Base-by-base conservation (phyloP, 2,888 invertebrate species). In the Apomyelois bistriatella region DNA sequence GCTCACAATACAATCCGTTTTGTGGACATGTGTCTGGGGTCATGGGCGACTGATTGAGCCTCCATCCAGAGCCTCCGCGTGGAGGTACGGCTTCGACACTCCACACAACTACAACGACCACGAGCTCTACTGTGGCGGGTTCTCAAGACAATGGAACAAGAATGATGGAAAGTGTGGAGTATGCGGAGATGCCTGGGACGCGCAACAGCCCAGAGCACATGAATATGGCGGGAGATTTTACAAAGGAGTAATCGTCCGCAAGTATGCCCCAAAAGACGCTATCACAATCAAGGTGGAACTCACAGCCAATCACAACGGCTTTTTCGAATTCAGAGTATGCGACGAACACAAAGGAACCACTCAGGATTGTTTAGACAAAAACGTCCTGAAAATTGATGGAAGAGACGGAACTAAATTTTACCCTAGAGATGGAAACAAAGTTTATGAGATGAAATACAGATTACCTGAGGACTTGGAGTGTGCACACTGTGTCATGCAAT, bases 21-120 rank as follows among this genome's bases (percentile, higher is more conserved):
- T 71, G 48, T 78, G 76, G 66, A 73, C 71, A 32, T 69, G 72
- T 6, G 92, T 90, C 46, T 79, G 79, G 58, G 92, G 92, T 10
- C 95, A 95, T 79, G 95, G 95, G 35, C 91, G 95, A 66, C 91
- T 95, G 55, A 94, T 96, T 54, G 97, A 97, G 74, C 97, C 97
- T 0, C 97, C 97, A 1, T 96, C 96, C 49, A 91, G 97, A 56
- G 95, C 96, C 5, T 95, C 96, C 0, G 96, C 96, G 70, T 97
- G 97, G 97, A 92, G 97, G 61, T 97, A 94, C 82, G 97, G 97
- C 54, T 97, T 97, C 81, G 93, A 94, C 75, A 96, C 97, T 1
- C 96, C 96, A 0, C 95, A 95, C 70, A 95, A 97, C 81, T 97
- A 97, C 85, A 96, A 97, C 78, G 97, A 97, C 82, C 95, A 97